Conservation (phyloP, 2,797 vertebrate genomes). For the Allobates femoralis region DNA sequence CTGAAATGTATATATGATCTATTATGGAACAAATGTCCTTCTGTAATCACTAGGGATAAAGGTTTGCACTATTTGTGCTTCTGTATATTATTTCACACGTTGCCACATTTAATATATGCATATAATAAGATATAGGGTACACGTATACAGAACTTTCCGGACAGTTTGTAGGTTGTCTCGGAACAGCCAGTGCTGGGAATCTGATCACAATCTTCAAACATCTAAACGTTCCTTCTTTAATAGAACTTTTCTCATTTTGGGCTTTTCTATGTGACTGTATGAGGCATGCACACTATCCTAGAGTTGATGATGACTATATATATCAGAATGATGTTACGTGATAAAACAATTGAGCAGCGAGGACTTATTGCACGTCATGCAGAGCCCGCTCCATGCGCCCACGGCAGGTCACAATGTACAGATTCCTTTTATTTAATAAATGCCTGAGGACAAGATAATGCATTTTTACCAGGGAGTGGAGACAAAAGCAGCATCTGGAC, state of each 20-base stretch:
- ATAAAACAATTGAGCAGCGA: too few species aligned
- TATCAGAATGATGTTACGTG: not conserved
- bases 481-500: not conserved
- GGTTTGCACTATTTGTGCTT: not conserved
- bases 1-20: not conserved
- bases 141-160: not conserved
- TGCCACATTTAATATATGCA: not conserved
- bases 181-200: too few species aligned
- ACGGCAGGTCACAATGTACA: slow-evolving; percentile 26
- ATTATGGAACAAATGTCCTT: not conserved
- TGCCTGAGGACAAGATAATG: slow-evolving; percentile 38
- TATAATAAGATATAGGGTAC: not conserved
- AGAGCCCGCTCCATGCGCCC: slow-evolving; percentile 11
- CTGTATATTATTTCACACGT: not conserved
- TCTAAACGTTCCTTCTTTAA: not conserved
- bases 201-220: not conserved
- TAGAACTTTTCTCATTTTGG: not conserved
- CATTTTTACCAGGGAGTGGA: slow-evolving; percentile 31
- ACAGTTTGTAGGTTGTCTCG: too few species aligned
- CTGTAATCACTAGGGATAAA: not conserved
- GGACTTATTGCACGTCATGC: not conserved
- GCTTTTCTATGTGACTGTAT: not conserved
- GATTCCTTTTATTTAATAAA: slow-evolving; percentile 28
- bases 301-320: not conserved
- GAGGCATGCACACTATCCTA: not conserved